Evolutionary conservation across 1,140 invertebrate species (phyloP).

Genomic region (Eumeta japonica): DNA sequence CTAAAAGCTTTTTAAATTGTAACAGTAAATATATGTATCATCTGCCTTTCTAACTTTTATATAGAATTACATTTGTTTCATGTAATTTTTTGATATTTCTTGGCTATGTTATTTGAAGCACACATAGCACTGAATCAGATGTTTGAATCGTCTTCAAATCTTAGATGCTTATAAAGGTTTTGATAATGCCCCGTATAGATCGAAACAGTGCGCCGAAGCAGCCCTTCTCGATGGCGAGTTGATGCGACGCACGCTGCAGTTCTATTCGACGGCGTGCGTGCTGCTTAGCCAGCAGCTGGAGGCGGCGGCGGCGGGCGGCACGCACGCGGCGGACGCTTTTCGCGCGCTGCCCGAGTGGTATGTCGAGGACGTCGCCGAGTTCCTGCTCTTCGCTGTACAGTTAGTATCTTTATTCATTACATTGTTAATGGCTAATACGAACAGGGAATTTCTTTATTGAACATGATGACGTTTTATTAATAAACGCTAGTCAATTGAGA

Average conservation of each 20-base stretch:
- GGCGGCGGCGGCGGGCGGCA: constrained; percentile 38
- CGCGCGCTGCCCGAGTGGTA: constrained; percentile 93
- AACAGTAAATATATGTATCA: too few species aligned
- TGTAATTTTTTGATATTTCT: too few species aligned
- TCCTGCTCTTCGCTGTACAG: constrained; percentile 89
- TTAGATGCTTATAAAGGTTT: neutral
- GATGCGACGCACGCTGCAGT: constrained; percentile 75
- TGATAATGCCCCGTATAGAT: constrained; percentile 51
- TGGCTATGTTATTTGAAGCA: too few species aligned
- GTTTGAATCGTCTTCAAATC: neutral
- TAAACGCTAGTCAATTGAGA: too few species aligned
- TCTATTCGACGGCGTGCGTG: constrained; percentile 83
- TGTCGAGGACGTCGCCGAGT: constrained; percentile 94
- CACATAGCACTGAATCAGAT: too few species aligned
- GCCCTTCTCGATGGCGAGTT: constrained; percentile 80
- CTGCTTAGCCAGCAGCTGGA: constrained; percentile 70
- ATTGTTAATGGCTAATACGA: neutral
- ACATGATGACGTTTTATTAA: too few species aligned
- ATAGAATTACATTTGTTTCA: too few species aligned
- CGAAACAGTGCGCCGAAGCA: constrained; percentile 85
- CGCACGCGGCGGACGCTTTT: constrained; percentile 70
- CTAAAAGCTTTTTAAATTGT: too few species aligned
- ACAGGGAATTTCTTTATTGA: neutral
- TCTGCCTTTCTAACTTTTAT: too few species aligned
- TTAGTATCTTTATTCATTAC: constrained; percentile 69